phyloP scores from a whole-genome alignment of 1,140 invertebrate genomes.

The Drosophila navojoa region DNA sequence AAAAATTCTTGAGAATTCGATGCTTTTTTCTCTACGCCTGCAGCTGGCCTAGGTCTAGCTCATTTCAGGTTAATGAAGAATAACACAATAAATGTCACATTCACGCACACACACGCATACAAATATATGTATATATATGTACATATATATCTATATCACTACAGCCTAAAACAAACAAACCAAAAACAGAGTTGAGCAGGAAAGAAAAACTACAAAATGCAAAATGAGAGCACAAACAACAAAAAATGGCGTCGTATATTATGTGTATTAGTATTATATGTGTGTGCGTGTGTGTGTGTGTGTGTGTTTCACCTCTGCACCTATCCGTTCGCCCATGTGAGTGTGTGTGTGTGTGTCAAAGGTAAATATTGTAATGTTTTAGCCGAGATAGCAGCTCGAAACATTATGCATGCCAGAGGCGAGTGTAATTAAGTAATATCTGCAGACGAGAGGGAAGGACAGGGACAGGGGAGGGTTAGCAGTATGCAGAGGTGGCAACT shows the following conservation, averaged over 20 bases:
- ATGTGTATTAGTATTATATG: slow-evolving; percentile 19
- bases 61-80: slow-evolving; percentile 55
- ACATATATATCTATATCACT: not conserved
- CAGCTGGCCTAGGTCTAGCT: slow-evolving; percentile 20
- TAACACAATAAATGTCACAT: slow-evolving; percentile 10
- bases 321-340: slow-evolving; percentile 28
- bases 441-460: slow-evolving; percentile 17
- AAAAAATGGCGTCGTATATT: slow-evolving; percentile 51
- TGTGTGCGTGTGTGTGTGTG: slow-evolving; percentile 21
- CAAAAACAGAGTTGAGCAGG: slow-evolving; percentile 21
- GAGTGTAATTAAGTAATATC: slow-evolving; percentile 70
- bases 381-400: slow-evolving; percentile 55
- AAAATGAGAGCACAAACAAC: slow-evolving; percentile 38
- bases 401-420: slow-evolving; percentile 73
- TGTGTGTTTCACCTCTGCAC: slow-evolving; percentile 23
- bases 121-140: not conserved
- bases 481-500: not conserved
- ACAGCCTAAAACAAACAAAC: slow-evolving; percentile 6
- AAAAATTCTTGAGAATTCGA: too few relatives aligned
- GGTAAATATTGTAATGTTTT: slow-evolving; percentile 75
- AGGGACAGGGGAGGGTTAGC: not conserved
- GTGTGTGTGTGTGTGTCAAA: slow-evolving; percentile 49
- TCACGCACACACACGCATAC: slow-evolving; percentile 19
- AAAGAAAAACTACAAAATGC: slow-evolving; percentile 39
- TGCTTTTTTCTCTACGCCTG: slow-evolving; percentile 1